Base-by-base conservation (phyloP, 2,797 vertebrate genomes). In the Phoeniculus purpureus region DNA sequence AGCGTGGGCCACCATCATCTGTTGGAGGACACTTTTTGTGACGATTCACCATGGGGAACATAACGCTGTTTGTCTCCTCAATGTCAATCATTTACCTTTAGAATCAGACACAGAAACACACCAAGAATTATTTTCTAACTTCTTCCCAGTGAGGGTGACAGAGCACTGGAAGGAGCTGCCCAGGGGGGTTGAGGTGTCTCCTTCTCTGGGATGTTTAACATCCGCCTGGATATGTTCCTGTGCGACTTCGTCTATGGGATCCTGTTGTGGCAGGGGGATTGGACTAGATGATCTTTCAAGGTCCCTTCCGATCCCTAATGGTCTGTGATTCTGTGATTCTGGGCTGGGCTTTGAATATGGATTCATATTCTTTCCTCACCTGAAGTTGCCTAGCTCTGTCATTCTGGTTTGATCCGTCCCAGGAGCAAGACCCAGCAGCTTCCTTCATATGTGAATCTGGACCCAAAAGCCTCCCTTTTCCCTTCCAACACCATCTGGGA, bases 401-500 rank as follows among this genome's bases (percentile, higher is more conserved):
- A 78, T 73, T 85, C 79, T 70, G 59, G 82, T 73, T 92, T 94
- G 93, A 94, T 81, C 76, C 62, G 73, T 71, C 82, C 60, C 74
- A 93, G 82, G 34, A 88, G 74, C 52, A 64, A 88, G 87, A 83
- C 50, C 55, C 61, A 89, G 65, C 75, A 94, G 67, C 71, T 93
- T 93, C 62, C 66, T 80, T 92, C 77, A 72, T 78, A 92, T 66
- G 74, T 1, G 32, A 87, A 87, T 83, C 70, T 73, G 62, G 79
- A 88, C 71, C 84, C 37, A 77, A 95, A 89, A 73, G 71, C 47
- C 59, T 80, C 85, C 79, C 70, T 82, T 85, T 78, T 64, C 85
- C 48, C 60, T 94, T 89, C 79, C 81, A 81, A 87, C 79, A 70
- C 73, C 93, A 95, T 95, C 62, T 92, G 94, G 87, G 70, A 89